phyloP scores from a whole-genome alignment of 2,797 vertebrate species.

The Danio jaintianensis region DNA sequence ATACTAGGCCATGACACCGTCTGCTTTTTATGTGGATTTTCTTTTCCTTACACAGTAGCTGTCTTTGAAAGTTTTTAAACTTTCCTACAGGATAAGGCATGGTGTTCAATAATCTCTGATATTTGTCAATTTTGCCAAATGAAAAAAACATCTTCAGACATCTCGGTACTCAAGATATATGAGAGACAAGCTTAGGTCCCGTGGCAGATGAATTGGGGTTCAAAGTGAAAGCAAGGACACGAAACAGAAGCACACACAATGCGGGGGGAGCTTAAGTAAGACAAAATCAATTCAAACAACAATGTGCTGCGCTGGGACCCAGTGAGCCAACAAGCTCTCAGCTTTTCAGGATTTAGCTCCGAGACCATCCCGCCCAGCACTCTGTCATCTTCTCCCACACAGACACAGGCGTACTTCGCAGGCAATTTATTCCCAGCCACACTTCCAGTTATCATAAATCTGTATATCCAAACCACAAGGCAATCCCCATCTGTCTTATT shows the following conservation, averaged over 20 bases:
- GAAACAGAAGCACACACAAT: slow-evolving; percentile 68
- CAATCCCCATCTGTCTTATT: slow-evolving; percentile 81
- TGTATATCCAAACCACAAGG: slow-evolving; percentile 82
- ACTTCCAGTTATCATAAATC: slow-evolving; percentile 81
- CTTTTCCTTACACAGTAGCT: background rate
- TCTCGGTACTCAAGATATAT: slow-evolving; percentile 70
- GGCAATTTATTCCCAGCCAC: slow-evolving; percentile 68
- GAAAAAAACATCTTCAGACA: slow-evolving; percentile 44
- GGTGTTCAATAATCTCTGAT: background rate
- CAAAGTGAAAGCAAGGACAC: slow-evolving; percentile 80
- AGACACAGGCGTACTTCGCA: slow-evolving; percentile 34
- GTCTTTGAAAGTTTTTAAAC: slow-evolving; percentile 10
- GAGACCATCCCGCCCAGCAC: slow-evolving; percentile 64
- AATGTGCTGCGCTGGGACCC: slow-evolving; percentile 67
- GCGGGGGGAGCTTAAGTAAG: slow-evolving; percentile 66
- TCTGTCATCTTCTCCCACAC: slow-evolving; percentile 48
- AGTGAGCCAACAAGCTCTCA: slow-evolving; percentile 62
- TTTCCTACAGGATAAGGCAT: background rate
- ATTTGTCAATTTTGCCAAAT: slow-evolving; percentile 27
- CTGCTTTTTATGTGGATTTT: background rate
- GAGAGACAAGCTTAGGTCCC: slow-evolving; percentile 73
- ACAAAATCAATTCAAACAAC: slow-evolving; percentile 72
- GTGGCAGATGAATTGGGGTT: slow-evolving; percentile 73
- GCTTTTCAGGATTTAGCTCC: slow-evolving; percentile 65
- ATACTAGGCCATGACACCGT: background rate